These are phyloP conservation scores for Chaetodon trifascialis DNA, from an alignment of 2,113 vertebrate genomes.

Conservation along the genomic window DNA sequence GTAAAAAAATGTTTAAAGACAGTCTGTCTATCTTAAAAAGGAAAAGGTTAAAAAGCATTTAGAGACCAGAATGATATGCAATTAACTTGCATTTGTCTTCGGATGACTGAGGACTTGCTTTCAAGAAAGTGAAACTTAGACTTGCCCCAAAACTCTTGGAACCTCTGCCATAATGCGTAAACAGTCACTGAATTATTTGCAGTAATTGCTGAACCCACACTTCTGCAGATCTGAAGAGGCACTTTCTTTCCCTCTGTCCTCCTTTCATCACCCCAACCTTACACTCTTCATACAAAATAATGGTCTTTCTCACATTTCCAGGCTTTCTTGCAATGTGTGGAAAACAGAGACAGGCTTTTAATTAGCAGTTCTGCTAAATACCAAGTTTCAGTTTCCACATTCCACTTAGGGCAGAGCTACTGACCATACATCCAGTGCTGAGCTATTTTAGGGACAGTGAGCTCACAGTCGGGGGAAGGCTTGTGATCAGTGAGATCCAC, in stretches of 20 bases:
- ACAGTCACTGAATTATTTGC: constrained; percentile 1
- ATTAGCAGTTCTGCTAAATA: constrained; percentile 56
- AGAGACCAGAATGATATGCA: not conserved
- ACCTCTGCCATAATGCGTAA: not conserved
- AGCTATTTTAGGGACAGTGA: constrained; percentile 40
- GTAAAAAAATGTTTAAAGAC: too few species aligned
- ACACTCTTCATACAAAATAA: constrained; percentile 27
- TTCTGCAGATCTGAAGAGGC: not conserved
- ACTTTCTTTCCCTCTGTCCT: not conserved
- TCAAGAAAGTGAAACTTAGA: not conserved
- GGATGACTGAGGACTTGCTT: not conserved
- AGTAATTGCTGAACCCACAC: constrained; percentile 5
- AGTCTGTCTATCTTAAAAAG: too few species aligned
- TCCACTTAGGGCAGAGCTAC: constrained; percentile 16
- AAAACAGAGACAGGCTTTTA: constrained; percentile 51
- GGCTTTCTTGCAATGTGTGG: constrained; percentile 20
- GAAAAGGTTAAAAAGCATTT: not conserved
- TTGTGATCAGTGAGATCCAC: constrained; percentile 35
- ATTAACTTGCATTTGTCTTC: not conserved
- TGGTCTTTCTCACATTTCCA: constrained; percentile 51
- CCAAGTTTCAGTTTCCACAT: constrained; percentile 24
- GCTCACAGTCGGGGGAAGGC: constrained; percentile 18
- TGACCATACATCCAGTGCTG: constrained; percentile 19
- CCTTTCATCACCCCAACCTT: not conserved
- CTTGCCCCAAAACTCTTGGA: not conserved